Percentiles rank a stretch among this genome's conserved stretches.
These are phyloP conservation scores for Crioceris asparagi DNA, from an alignment of 2,888 invertebrate genomes.

Conservation along the genomic window DNA sequence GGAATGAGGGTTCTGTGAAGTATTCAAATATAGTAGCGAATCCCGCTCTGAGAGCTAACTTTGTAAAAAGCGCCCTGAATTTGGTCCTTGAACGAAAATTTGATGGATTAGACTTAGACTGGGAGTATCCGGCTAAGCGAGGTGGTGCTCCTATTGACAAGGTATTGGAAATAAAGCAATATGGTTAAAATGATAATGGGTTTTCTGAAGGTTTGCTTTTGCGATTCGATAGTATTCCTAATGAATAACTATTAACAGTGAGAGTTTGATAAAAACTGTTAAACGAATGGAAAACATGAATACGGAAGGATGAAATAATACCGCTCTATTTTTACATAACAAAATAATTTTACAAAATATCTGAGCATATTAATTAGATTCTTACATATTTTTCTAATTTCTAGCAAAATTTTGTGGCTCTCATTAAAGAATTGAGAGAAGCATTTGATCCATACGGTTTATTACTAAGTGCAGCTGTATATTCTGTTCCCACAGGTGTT, in stretches of 20 bases:
- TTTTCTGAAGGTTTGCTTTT: no score
- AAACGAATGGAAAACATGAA: no score
- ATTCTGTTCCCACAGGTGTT: conserved; percentile 41
- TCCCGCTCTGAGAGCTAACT: conserved; percentile 39
- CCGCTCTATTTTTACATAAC: no score
- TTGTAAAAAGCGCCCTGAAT: conserved; percentile 43
- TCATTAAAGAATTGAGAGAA: conserved; percentile 2
- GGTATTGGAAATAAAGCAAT: conserved; percentile 34
- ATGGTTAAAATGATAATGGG: no score
- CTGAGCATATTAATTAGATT: no score
- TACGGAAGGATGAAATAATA: no score
- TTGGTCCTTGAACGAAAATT: conserved; percentile 49
- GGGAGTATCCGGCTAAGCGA: conserved; percentile 57
- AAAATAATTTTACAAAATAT: no score
- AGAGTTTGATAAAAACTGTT: no score
- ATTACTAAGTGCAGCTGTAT: conserved; percentile 49
- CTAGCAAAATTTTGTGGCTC: conserved; percentile 34
- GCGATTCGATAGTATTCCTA: no score
- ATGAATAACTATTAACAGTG: no score
- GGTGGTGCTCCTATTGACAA: conserved; percentile 37
- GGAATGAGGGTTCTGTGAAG: conserved; percentile 46
- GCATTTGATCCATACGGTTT: conserved; percentile 34
- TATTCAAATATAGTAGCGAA: conserved; percentile 40
- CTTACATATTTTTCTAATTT: no score
- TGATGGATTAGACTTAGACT: conserved; percentile 63